Base-by-base conservation (phyloP, 2,113 vertebrate species). In the Accipiter virgatus region DNA sequence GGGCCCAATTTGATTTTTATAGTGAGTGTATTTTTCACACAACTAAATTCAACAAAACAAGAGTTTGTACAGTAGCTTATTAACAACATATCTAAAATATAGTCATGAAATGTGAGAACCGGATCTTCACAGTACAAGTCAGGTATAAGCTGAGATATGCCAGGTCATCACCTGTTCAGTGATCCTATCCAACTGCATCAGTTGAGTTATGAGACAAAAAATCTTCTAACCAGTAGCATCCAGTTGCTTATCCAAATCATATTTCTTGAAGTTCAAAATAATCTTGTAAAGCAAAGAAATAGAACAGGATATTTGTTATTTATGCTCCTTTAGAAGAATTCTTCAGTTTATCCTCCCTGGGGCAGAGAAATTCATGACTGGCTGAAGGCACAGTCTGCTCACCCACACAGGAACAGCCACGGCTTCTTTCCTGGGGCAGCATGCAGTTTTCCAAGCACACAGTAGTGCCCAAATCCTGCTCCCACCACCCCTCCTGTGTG, bases 71-170 rank as follows among this genome's bases (percentile, higher is more conserved):
- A 42, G 26, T 19, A 23, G 18, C 13, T 97, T 93, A 95, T 95
- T 95, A 93, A 88, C 42, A 86, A 96, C 73, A 53, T 63, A 91
- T 68, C 80, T 93, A 58, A 97, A 96, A 90, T 52, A 72, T 2
- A 88, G 72, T 70, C 80, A 95, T 72, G 81, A 79, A 58, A 81
- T 43, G 16, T 84, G 86, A 92, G 81, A 96, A 94, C 80, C 81
- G 84, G 74, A 75, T 82, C 70, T 67, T 97, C 17, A 55, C 18
- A 40, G 36, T 15, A 12, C 29, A 50, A 70, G 20, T 26, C 17
- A 68, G 23, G 27, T 26, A 50, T 18, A 75, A 88, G 5, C 18
- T 38, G 53, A 77, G 31, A 32, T 65, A 65, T 15, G 18, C 14
- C 43, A 72, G 25, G 34, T 38, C 15, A 71, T 29, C 50, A n/a